Evolutionary conservation across 2,113 vertebrate species (phyloP).

Genomic region (Lepus timidus): DNA sequence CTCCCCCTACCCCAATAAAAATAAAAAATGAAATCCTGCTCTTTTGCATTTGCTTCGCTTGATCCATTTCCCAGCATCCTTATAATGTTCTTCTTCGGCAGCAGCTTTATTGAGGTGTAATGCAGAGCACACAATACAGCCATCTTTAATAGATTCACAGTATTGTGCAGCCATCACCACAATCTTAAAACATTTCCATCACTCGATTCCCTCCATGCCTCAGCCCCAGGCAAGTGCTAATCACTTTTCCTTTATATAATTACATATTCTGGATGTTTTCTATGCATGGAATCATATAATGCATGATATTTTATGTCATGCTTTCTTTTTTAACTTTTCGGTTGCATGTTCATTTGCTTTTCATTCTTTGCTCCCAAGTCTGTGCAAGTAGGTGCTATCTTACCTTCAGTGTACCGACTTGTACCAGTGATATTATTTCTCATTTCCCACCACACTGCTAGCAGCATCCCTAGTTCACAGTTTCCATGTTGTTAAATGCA

Average conservation of each 20-base stretch:
- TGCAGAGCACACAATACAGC: background rate
- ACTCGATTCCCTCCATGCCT: background rate
- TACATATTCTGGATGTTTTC: background rate
- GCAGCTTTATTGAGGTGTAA: conserved; percentile 36
- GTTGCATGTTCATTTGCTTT: background rate
- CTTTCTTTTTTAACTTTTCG: background rate
- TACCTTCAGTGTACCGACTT: background rate
- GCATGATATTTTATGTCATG: too few relatives aligned
- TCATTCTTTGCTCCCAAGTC: background rate
- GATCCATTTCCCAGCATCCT: background rate
- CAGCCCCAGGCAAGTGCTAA: background rate
- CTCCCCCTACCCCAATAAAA: too few relatives aligned
- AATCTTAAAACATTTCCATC: background rate
- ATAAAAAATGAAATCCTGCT: background rate
- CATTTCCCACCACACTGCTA: background rate
- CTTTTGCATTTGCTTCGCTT: background rate
- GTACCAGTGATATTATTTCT: background rate
- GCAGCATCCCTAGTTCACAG: background rate
- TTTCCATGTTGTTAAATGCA: conserved; percentile 22
- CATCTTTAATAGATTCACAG: background rate
- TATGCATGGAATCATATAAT: background rate
- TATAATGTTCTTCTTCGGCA: background rate
- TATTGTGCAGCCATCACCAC: background rate
- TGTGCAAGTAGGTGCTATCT: background rate
- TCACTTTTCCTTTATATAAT: background rate